These are phyloP conservation scores for Leptinotarsa juncta DNA, from an alignment of 2,888 invertebrate species.

Conservation along the genomic window DNA sequence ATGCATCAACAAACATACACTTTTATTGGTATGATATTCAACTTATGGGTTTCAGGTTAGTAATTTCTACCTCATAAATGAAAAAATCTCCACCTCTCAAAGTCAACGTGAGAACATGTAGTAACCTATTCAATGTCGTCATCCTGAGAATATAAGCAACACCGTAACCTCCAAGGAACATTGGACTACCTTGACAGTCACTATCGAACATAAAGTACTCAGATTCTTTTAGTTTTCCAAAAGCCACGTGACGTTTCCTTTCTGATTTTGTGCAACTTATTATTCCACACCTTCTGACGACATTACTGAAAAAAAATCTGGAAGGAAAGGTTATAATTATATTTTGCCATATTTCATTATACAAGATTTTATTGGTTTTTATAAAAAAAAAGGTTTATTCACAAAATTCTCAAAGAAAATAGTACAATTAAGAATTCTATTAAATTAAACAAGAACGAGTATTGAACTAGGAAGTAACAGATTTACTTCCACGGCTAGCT, in stretches of 20 bases:
- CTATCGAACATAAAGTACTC: constrained; percentile 79
- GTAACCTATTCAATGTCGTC: constrained; percentile 64
- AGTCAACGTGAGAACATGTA: constrained; percentile 74
- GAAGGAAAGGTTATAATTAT: constrained; percentile 21
- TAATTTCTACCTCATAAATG: constrained; percentile 60
- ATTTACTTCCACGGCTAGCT: too few species aligned
- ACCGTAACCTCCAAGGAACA: constrained; percentile 69
- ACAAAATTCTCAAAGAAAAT: too few species aligned
- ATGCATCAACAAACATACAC: background rate
- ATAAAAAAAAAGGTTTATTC: too few species aligned
- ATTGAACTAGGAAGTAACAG: too few species aligned
- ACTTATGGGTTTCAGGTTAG: constrained; percentile 53
- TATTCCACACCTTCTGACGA: constrained; percentile 69
- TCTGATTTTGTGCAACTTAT: constrained; percentile 68
- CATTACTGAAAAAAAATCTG: constrained; percentile 69
- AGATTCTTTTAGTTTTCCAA: constrained; percentile 61
- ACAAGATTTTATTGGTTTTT: background rate
- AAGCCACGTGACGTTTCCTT: constrained; percentile 61
- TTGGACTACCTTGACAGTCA: constrained; percentile 72
- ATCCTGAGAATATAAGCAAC: constrained; percentile 71
- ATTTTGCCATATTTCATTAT: too few species aligned
- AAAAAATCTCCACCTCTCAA: constrained; percentile 66
- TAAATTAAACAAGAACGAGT: too few species aligned
- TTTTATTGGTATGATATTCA: constrained; percentile 26
- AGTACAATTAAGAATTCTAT: too few species aligned